Evolutionary conservation across 2,888 invertebrate genomes (phyloP).

Genomic region (Selenia dentaria): DNA sequence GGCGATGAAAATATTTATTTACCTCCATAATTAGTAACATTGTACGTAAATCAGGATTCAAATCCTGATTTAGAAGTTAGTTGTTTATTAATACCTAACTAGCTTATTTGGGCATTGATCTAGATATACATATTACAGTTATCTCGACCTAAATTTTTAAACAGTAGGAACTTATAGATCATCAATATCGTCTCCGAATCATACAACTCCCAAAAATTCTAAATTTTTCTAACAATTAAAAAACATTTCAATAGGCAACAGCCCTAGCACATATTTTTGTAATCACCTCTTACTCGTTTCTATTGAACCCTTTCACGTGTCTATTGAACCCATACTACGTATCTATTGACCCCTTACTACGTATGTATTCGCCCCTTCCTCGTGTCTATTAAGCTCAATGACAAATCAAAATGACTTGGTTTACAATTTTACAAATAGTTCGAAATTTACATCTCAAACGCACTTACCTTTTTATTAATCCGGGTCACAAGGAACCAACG

Average conservation of each 20-base stretch:
- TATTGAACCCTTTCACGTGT: constrained; percentile 13
- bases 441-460: constrained; percentile 12
- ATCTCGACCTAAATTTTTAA: constrained; percentile 1
- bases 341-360: constrained; percentile 15
- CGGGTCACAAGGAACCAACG: constrained; percentile 15
- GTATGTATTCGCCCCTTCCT: constrained; percentile 15
- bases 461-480: constrained; percentile 19
- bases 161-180: constrained; percentile 3
- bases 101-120: too few relatives aligned
- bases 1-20: not conserved
- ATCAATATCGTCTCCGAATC: not conserved
- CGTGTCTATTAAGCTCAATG: constrained; percentile 17
- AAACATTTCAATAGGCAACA: too few relatives aligned
- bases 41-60: too few relatives aligned
- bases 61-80: too few relatives aligned
- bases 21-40: too few relatives aligned
- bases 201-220: constrained; percentile 1
- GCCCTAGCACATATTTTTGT: constrained; percentile 11
- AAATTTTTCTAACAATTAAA: not conserved
- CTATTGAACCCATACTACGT: constrained; percentile 13
- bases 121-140: too few relatives aligned
- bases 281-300: constrained; percentile 15
- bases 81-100: too few relatives aligned
- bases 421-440: constrained; percentile 8
- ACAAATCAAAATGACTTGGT: constrained; percentile 17